Conservation (phyloP, 2,797 vertebrate species). For the Valencia hispanica region DNA sequence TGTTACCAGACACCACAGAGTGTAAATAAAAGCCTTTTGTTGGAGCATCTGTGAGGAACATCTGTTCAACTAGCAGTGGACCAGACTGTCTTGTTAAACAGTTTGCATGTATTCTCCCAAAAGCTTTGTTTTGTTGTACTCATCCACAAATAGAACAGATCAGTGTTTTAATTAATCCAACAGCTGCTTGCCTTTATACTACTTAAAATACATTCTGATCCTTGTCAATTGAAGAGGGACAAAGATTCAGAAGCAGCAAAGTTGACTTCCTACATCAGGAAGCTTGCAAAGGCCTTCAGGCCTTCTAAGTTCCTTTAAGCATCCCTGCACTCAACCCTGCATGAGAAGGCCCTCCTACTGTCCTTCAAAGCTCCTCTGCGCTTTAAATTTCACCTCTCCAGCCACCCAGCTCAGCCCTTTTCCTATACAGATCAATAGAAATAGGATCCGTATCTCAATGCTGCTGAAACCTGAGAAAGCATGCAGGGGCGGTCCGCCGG, state of each 20-base stretch:
- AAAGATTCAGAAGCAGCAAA: conserved; percentile 25
- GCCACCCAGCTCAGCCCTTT: conserved; percentile 79
- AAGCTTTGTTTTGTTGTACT: background rate
- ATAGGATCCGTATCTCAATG: conserved; percentile 77
- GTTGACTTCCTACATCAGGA: conserved; percentile 19
- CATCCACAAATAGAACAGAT: conserved; percentile 4
- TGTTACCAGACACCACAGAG: conserved; percentile 1
- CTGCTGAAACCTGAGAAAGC: conserved; percentile 74
- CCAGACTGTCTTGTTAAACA: background rate
- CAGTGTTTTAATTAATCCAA: conserved; percentile 12
- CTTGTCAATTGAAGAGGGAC: conserved; percentile 13
- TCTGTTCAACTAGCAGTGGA: conserved; percentile 9
- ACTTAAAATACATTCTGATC: conserved; percentile 20
- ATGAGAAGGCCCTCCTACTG: conserved; percentile 50
- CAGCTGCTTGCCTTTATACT: conserved; percentile 1
- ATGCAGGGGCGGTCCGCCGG: conserved; percentile 47
- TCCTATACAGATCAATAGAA: conserved; percentile 83
- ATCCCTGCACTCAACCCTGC: conserved; percentile 41
- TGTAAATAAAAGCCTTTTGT: conserved; percentile 6
- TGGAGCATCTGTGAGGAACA: conserved; percentile 5
- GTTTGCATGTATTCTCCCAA: background rate
- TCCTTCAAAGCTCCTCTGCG: conserved; percentile 79
- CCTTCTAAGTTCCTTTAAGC: conserved; percentile 8
- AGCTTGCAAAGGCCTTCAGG: conserved; percentile 26
- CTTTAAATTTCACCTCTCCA: conserved; percentile 82